A percentile compares a stretch with the other conserved stretches of the same genome.
Conservation (phyloP, 2,888 invertebrate genomes). For the Lagria hirta region DNA sequence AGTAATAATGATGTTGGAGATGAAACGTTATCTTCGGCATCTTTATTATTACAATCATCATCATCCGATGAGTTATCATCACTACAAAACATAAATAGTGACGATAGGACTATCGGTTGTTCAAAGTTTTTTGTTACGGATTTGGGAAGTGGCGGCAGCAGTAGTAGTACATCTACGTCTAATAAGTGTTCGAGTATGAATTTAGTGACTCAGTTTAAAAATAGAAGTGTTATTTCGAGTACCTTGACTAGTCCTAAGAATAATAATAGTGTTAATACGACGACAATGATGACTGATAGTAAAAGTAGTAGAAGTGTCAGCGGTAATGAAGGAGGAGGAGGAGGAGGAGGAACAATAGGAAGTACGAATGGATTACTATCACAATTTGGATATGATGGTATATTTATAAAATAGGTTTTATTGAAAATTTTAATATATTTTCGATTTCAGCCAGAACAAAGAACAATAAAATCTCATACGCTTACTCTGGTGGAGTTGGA, state of each 20-base stretch:
- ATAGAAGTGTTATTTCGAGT: conserved; percentile 41
- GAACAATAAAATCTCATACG: conserved; percentile 51
- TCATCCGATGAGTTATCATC: conserved; percentile 15
- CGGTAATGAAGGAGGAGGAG: conserved; percentile 28
- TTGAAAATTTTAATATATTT: conserved; percentile 3
- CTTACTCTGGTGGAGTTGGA: conserved; percentile 49
- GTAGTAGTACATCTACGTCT: conserved; percentile 2
- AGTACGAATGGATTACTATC: conserved; percentile 49
- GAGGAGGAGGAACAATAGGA: conserved; percentile 30
- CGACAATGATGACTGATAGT: conserved; percentile 37
- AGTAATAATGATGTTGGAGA: conserved; percentile 26
- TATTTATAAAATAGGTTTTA: conserved; percentile 14
- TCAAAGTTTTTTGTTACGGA: conserved; percentile 48
- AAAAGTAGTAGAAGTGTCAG: conserved; percentile 26
- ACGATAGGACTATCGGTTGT: conserved; percentile 44
- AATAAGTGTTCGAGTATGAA: conserved; percentile 19
- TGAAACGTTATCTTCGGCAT: conserved; percentile 8
- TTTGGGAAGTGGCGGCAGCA: conserved; percentile 29
- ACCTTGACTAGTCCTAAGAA: conserved; percentile 53
- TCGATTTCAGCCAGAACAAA: conserved; percentile 39
- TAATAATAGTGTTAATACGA: conserved; percentile 48
- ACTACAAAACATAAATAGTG: conserved; percentile 4
- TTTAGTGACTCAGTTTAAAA: conserved; percentile 38
- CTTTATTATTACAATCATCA: no score
- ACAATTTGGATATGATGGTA: conserved; percentile 49